Evolutionary conservation across 2,113 vertebrate species (phyloP).

Genomic region (Bos javanicus): DNA sequence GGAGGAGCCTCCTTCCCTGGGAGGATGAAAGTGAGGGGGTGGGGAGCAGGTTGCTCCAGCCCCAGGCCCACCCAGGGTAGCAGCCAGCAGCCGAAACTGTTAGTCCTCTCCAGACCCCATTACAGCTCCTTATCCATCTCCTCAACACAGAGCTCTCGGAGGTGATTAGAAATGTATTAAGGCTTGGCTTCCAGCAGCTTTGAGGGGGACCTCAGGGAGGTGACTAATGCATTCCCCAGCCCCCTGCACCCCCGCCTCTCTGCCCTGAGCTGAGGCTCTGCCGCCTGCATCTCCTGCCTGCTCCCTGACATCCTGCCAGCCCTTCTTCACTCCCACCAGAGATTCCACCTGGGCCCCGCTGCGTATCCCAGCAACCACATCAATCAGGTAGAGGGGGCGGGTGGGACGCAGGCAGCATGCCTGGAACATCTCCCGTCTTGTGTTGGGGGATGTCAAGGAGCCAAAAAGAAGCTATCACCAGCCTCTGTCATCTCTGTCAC

Average conservation of each 20-base stretch:
- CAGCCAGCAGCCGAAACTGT: background rate
- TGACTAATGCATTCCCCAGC: background rate
- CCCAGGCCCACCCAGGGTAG: background rate
- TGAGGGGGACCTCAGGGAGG: background rate
- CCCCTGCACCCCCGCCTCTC: fast-evolving
- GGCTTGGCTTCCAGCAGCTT: background rate
- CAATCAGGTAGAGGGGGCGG: background rate
- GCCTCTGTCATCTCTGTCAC: background rate
- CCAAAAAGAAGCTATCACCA: background rate
- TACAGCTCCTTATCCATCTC: background rate
- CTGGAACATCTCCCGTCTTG: background rate
- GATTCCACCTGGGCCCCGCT: background rate
- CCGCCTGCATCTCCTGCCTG: fast-evolving
- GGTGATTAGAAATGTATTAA: background rate
- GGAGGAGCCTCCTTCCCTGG: background rate
- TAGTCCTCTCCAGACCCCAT: background rate
- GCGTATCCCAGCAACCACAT: background rate
- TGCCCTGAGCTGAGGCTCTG: fast-evolving
- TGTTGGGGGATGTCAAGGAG: background rate
- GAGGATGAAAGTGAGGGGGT: background rate
- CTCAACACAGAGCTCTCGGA: background rate
- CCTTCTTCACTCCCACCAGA: background rate
- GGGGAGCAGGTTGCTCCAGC: background rate
- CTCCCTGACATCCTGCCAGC: background rate
- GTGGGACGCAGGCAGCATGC: background rate